Conservation (phyloP, 1,140 invertebrate species). For the Venustaconcha ellipsiformis region DNA sequence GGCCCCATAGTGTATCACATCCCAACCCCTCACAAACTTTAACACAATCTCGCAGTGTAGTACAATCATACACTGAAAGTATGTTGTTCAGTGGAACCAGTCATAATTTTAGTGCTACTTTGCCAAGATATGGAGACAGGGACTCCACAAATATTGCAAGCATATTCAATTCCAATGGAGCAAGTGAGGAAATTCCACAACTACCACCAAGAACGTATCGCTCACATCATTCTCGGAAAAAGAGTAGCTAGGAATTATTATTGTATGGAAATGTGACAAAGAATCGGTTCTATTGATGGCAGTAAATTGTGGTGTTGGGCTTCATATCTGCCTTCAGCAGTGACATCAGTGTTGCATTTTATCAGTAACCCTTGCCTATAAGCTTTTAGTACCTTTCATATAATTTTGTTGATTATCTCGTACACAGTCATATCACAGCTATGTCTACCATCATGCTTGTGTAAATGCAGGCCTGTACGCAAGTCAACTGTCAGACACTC, state of each 20-base stretch:
- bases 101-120: slow-evolving; percentile 39
- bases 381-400: too few species aligned
- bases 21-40: slow-evolving; percentile 75
- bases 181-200: slow-evolving; percentile 43
- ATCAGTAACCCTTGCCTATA: too few species aligned
- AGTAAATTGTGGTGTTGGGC: too few species aligned
- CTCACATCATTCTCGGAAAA: slow-evolving; percentile 44
- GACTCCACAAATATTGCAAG: slow-evolving; percentile 32
- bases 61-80: slow-evolving; percentile 17
- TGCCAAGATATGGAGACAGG: slow-evolving; percentile 47
- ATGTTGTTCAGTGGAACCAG: slow-evolving; percentile 7
- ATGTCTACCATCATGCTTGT: too few species aligned
- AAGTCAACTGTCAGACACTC: too few species aligned
- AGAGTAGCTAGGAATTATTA: slow-evolving; percentile 47
- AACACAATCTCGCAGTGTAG: slow-evolving; percentile 62
- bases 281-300: too few species aligned
- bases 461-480: too few species aligned
- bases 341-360: too few species aligned
- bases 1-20: slow-evolving; percentile 68
- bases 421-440: too few species aligned
- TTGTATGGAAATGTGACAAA: too few species aligned
- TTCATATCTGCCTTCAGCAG: too few species aligned
- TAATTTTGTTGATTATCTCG: too few species aligned
- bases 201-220: slow-evolving; percentile 60
- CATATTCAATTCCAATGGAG: slow-evolving; percentile 45